Percentiles rank a stretch among this genome's conserved stretches.
These are phyloP conservation scores for Agrotis segetum DNA, from an alignment of 2,888 invertebrate genomes.

Conservation along the genomic window DNA sequence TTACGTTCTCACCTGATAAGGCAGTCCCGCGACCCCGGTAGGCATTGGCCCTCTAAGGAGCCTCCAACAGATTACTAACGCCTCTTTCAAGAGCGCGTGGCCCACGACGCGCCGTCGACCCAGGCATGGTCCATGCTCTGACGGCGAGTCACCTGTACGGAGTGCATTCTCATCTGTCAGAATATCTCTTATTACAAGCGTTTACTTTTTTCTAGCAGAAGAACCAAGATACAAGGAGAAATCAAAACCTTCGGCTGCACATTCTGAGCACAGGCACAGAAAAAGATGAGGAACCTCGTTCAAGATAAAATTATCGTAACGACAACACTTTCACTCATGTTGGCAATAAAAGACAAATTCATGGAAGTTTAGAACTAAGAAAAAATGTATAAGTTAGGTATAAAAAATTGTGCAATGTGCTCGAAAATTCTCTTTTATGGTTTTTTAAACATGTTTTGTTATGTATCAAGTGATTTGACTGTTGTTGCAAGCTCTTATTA, in stretches of 20 bases:
- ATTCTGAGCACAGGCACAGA: constrained; percentile 85
- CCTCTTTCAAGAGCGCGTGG: too few species aligned
- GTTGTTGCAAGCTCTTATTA: constrained; percentile 55
- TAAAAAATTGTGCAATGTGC: constrained; percentile 43
- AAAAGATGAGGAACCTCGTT: constrained; percentile 76
- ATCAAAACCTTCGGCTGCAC: constrained; percentile 80
- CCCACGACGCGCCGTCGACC: too few species aligned
- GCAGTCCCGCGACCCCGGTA: too few species aligned
- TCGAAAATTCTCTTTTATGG: constrained; percentile 51
- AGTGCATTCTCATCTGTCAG: too few species aligned
- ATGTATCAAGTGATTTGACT: constrained; percentile 47
- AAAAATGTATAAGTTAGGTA: constrained; percentile 53
- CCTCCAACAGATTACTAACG: too few species aligned
- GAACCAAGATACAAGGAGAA: constrained; percentile 85
- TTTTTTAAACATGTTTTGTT: constrained; percentile 38
- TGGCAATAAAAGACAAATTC: constrained; percentile 31
- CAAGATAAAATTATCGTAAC: constrained; percentile 47
- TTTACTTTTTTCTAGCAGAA: constrained; percentile 72
- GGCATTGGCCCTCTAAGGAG: too few species aligned
- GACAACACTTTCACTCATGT: constrained; percentile 8
- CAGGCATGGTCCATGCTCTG: too few species aligned
- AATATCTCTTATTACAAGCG: not conserved
- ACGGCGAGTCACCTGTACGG: too few species aligned
- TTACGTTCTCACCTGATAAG: too few species aligned
- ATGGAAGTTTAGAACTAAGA: constrained; percentile 50